Conservation (phyloP, 1,140 invertebrate species). For the Neoseiulus cucumeris region DNA sequence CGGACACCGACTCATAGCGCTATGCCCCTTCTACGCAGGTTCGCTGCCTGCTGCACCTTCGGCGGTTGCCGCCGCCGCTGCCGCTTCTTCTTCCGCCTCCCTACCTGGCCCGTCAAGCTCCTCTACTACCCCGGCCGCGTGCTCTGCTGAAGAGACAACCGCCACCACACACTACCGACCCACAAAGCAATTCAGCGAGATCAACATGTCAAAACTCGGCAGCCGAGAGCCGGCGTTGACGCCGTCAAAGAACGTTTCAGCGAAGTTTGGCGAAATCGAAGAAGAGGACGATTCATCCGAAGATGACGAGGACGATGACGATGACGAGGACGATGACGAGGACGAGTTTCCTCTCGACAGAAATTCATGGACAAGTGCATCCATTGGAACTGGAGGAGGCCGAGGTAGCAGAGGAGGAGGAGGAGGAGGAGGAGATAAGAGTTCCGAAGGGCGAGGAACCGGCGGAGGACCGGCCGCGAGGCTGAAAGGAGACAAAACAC, state of each 20-base stretch:
- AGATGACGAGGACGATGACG: neutral
- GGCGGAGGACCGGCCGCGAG: too few relatives aligned
- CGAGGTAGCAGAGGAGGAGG: too few relatives aligned
- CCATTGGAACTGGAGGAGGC: neutral
- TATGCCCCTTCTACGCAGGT: neutral
- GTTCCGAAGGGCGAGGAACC: too few relatives aligned
- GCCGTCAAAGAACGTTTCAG: neutral
- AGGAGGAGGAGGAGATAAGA: too few relatives aligned
- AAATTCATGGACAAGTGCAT: constrained; percentile 9
- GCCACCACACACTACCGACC: neutral
- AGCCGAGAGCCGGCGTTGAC: neutral
- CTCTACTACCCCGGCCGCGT: neutral
- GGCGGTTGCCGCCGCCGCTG: neutral
- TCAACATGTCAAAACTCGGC: constrained; percentile 10
- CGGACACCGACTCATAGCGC: too few relatives aligned
- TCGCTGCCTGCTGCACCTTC: neutral
- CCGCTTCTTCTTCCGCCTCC: neutral
- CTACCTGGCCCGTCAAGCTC: neutral
- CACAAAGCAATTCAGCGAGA: neutral
- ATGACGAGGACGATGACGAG: neutral
- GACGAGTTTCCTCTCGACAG: neutral
- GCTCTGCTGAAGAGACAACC: neutral
- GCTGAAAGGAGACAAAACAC: too few relatives aligned
- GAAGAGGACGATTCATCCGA: neutral
- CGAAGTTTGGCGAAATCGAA: neutral